Base-by-base conservation (phyloP, 92 coral and sea anemone genomes). In the Heliopora coerulea region DNA sequence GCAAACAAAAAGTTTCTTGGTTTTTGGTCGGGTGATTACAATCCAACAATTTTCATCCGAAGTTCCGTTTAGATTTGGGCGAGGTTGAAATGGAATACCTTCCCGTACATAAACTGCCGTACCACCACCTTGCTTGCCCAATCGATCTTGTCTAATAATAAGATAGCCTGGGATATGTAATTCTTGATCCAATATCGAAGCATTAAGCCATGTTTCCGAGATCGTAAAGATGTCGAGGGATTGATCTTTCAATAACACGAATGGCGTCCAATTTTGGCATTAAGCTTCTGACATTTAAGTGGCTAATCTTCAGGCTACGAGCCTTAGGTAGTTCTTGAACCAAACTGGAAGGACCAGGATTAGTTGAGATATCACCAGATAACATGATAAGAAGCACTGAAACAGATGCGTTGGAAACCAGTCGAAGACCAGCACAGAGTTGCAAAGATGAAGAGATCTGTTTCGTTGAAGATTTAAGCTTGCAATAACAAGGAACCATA, bases 181-280 rank as follows among this genome's bases (percentile, higher is more conserved):
- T 62, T 81, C 80, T 73, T 66, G 63, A 34, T 73, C 74, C 3
- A 73, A 33, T n/a, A 73, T 52, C 48, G 59, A 18, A 44, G 85
- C 56, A 17, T 74, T 81, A 9, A 73, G 80, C 85, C 85, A 81
- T 21, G 81, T 81, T 52, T 81, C 85, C 1, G 85, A 81, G 80
- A 73, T 48, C 15, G 85, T 73, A 40, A 81, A 46, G 26, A 80
- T 73, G 70, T 80, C 84, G 50, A 81, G 73, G 26, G 80, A 80
- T 33, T 81, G 73, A 30, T 62, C 61, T 31, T 39, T 59, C 5
- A 72, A 27, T 18, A 52, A 79, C 35, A 29, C 58, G 66, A 26
- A 79, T 13, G 13, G 27, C 50, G 28, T 81, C 85, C 52, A 73
- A 60, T 59, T 81, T 81, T 18, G 59, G 68, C 3, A 64, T 56